A percentile compares a stretch with the other conserved stretches of the same genome.
These are phyloP conservation scores for Aphelenchoides bicaudatus DNA, from an alignment of 2,888 invertebrate genomes.

Conservation along the genomic window DNA sequence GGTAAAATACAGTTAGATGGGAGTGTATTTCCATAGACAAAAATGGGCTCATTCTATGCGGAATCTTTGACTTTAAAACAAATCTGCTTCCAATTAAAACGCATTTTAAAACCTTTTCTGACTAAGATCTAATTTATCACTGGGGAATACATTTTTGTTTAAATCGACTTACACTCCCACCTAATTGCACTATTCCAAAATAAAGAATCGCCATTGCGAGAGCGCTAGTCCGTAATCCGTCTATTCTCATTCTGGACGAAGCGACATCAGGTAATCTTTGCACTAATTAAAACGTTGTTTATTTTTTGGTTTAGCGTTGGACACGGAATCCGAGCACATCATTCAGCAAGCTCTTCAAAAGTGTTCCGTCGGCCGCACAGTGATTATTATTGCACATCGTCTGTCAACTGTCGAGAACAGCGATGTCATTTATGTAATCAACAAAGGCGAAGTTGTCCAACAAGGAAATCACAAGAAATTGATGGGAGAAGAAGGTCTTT, in stretches of 20 bases:
- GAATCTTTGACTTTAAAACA: no score
- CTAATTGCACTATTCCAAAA: no score
- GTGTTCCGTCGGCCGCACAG: constrained; percentile 58
- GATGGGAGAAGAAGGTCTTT: constrained; percentile 43
- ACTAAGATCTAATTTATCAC: not conserved
- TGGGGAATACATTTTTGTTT: not conserved
- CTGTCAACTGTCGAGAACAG: constrained; percentile 64
- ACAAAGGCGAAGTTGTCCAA: constrained; percentile 57
- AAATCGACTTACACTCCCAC: constrained; percentile 19
- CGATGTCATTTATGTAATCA: constrained; percentile 60
- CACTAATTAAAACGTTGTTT: not conserved
- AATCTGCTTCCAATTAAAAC: no score
- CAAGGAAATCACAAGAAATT: constrained; percentile 50
- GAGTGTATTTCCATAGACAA: not conserved
- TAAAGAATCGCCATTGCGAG: constrained; percentile 51
- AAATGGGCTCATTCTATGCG: not conserved
- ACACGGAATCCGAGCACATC: constrained; percentile 42
- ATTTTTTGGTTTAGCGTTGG: constrained; percentile 34
- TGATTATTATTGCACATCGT: constrained; percentile 64
- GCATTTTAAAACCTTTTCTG: not conserved
- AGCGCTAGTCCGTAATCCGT: constrained; percentile 46
- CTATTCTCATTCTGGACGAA: constrained; percentile 48
- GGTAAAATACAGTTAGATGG: not conserved
- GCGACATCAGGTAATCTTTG: constrained; percentile 34
- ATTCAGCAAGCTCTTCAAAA: constrained; percentile 46